Base-by-base conservation (phyloP, 2,797 vertebrate species). In the Champsocephalus esox region DNA sequence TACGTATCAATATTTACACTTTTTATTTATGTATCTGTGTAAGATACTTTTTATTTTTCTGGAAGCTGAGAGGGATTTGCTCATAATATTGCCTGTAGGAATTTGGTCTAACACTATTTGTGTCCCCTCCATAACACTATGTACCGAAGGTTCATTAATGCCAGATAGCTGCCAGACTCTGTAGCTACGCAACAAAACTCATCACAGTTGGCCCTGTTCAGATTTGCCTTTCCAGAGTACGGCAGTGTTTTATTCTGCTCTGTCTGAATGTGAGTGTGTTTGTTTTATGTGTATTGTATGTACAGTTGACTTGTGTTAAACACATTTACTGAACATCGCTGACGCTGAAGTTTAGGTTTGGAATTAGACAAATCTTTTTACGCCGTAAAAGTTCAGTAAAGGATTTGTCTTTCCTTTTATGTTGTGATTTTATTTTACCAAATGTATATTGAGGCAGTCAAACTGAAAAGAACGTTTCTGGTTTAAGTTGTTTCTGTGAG, bases 191-290 rank as follows among this genome's bases (percentile, higher is more conserved):
- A 58, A 66, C 79, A 71, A 72, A 6, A 78, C 75, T 86, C 72
- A 67, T 81, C 71, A 84, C 79, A 76, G 85, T 76, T 83, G 43
- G 70, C 70, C 82, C 89, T 68, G 82, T 84, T 91, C 89, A 87
- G 88, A 90, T 89, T 90, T 91, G 92, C 93, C 93, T 94, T 94
- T 91, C 84, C 85, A 64, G 80, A 83, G 81, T 82, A 66, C 81
- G 79, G 83, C 84, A 64, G 69, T 71, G 81, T 84, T 75, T 80
- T 81, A 50, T 82, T 83, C 82, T 88, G 79, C 81, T 88, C 76
- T 58, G 83, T 88, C 58, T 81, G 84, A 87, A 77, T 82, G 82
- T 88, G 84, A 79, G 50, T 19, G 75, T 79, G 75, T 74, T 70
- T 57, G 66, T 72, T 59, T 52, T 28, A 38, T 63, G 71, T 70